These are phyloP conservation scores for Furnarius figulus DNA, from an alignment of 2,113 vertebrate genomes.

Conservation along the genomic window DNA sequence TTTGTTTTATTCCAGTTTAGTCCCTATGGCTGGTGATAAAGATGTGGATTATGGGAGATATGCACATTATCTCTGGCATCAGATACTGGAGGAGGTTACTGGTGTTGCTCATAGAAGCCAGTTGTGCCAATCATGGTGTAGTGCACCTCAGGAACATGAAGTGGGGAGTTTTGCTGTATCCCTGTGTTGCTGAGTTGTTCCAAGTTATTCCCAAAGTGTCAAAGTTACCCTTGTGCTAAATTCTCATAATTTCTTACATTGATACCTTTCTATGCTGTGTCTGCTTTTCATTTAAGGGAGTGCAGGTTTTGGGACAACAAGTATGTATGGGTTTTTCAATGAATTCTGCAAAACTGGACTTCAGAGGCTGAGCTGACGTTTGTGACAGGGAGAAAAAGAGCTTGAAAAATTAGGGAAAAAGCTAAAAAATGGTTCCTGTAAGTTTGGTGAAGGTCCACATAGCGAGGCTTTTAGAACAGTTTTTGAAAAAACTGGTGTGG, in stretches of 20 bases:
- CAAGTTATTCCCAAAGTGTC: not conserved
- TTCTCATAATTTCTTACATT: not conserved
- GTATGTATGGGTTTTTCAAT: not conserved
- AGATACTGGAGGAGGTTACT: not conserved
- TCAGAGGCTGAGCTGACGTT: not conserved
- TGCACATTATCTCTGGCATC: not conserved
- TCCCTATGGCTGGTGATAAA: not conserved
- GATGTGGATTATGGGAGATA: not conserved
- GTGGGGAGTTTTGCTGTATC: not conserved
- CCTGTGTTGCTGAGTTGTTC: not conserved
- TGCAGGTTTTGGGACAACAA: not conserved
- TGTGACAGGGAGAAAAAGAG: rapidly evolving
- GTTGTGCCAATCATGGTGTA: rapidly evolving
- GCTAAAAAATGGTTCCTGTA: not conserved
- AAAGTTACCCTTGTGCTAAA: not conserved
- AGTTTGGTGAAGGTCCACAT: not conserved
- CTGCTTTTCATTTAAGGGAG: not conserved
- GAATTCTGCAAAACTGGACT: not conserved
- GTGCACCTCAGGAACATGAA: not conserved
- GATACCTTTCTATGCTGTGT: rapidly evolving
- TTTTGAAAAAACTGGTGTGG: not conserved
- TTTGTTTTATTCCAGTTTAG: not conserved
- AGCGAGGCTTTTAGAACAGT: not conserved
- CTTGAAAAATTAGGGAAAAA: not conserved
- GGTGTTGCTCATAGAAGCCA: not conserved